A percentile compares a stretch with the other conserved stretches of the same genome.
These are phyloP conservation scores for Papilio polyxenes DNA, from an alignment of 1,140 invertebrate genomes.

Conservation along the genomic window DNA sequence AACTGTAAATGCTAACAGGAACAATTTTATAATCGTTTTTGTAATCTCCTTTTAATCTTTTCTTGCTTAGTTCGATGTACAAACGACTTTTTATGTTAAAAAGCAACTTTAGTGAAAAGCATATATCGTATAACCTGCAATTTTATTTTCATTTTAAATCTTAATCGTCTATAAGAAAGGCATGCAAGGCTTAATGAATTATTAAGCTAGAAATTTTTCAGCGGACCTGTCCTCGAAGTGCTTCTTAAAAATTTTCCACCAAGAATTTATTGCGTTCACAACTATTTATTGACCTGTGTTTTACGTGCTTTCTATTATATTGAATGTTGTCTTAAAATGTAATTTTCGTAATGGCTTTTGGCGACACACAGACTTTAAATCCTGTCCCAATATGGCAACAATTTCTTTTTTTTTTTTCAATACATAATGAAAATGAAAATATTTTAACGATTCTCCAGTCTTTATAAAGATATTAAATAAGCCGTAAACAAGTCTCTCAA, in stretches of 20 bases:
- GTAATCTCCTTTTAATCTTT: conserved; percentile 7
- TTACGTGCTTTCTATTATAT: too few species aligned
- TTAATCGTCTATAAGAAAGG: neutral
- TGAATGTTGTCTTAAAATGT: too few species aligned
- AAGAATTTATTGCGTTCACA: neutral
- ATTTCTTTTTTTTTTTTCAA: neutral
- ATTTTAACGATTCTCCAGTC: neutral
- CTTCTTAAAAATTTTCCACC: neutral
- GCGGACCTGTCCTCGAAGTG: too few species aligned
- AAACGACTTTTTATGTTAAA: too few species aligned
- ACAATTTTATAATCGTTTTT: conserved; percentile 31
- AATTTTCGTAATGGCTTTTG: neutral
- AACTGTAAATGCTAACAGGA: conserved; percentile 29
- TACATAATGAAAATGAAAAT: neutral
- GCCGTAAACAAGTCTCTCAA: conserved; percentile 6
- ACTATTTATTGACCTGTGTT: too few species aligned
- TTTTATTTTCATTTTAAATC: neutral
- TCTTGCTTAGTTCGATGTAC: too few species aligned
- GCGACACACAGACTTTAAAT: neutral
- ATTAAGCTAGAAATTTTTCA: neutral
- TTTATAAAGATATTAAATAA: neutral
- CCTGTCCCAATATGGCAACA: too few species aligned
- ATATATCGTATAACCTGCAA: too few species aligned
- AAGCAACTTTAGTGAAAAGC: too few species aligned
- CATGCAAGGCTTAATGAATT: neutral